phyloP scores from a whole-genome alignment of 2,113 vertebrate species.

The Pelodiscus sinensis region DNA sequence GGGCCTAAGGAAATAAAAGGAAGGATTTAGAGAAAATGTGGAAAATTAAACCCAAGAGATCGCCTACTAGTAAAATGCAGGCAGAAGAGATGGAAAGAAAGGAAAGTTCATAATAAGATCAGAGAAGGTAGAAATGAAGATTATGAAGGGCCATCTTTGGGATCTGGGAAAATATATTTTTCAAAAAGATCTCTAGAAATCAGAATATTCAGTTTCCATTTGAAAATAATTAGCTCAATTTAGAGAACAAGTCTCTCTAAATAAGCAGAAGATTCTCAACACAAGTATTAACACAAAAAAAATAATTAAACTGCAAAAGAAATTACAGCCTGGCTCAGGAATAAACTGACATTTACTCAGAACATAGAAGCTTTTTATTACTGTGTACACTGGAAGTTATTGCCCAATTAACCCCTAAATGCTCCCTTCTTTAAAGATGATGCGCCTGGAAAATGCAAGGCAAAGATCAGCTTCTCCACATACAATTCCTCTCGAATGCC shows the following conservation, averaged over 20 bases:
- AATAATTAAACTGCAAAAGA: not conserved
- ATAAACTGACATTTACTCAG: slow-evolving; percentile 25
- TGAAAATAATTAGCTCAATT: not conserved
- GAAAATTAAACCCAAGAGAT: not conserved
- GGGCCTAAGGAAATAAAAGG: not conserved
- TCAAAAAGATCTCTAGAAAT: not conserved
- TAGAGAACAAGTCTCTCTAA: not conserved
- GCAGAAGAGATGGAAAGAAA: not conserved
- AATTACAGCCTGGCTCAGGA: not conserved
- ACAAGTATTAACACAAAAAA: not conserved
- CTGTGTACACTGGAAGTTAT: not conserved
- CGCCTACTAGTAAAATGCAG: not conserved
- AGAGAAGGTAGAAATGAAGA: not conserved
- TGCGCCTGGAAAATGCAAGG: not conserved
- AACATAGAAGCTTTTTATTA: not conserved
- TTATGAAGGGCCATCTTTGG: not conserved
- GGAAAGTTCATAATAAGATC: not conserved
- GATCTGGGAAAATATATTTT: not conserved
- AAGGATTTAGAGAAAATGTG: not conserved
- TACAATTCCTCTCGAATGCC: not conserved
- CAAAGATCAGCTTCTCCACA: slow-evolving; percentile 17
- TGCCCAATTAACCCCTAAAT: not conserved
- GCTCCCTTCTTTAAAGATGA: not conserved
- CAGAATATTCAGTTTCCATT: not conserved
- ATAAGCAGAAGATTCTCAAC: not conserved